Conservation (phyloP, 37 sponge, comb jelly and placozoan genomes). For the Tethya wilhelma region DNA sequence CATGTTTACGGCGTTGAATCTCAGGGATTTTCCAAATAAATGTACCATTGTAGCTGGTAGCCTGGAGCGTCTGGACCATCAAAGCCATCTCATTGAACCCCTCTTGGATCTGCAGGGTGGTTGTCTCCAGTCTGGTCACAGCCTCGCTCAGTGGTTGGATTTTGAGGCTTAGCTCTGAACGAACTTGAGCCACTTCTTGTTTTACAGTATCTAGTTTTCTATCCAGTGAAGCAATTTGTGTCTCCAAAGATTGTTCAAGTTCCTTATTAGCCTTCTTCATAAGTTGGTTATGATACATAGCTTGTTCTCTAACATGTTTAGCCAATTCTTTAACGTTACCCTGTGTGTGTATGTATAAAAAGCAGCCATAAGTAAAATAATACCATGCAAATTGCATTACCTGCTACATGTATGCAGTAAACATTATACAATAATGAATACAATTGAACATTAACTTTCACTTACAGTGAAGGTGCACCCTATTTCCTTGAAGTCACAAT, state of each 20-base stretch:
- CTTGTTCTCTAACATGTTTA: slow-evolving; percentile 25
- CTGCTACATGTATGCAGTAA: too few species aligned
- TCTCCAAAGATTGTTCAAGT: neutral
- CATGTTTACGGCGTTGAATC: slow-evolving; percentile 55
- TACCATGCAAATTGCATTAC: neutral
- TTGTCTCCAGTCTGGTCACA: slow-evolving; percentile 36
- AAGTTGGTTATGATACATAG: slow-evolving; percentile 23
- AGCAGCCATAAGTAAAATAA: neutral
- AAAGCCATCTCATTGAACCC: slow-evolving; percentile 60
- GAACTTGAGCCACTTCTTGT: slow-evolving; percentile 4
- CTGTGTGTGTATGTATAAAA: slow-evolving; percentile 15
- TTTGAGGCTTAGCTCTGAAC: neutral
- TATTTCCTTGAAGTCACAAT: slow-evolving; percentile 26
- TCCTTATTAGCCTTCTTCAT: neutral
- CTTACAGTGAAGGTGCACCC: slow-evolving; percentile 54
- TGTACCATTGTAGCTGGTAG: slow-evolving; percentile 69
- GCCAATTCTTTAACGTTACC: slow-evolving; percentile 21
- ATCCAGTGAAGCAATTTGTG: neutral
- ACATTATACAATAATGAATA: neutral
- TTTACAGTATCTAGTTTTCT: slow-evolving; percentile 12
- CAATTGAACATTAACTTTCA: neutral
- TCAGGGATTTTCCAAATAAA: slow-evolving; percentile 90
- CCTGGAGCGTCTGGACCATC: slow-evolving; percentile 72
- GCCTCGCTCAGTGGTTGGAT: slow-evolving; percentile 41
- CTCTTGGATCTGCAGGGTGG: slow-evolving; percentile 56